phyloP scores from a whole-genome alignment of 2,888 invertebrate genomes.

The Formica aserva region DNA sequence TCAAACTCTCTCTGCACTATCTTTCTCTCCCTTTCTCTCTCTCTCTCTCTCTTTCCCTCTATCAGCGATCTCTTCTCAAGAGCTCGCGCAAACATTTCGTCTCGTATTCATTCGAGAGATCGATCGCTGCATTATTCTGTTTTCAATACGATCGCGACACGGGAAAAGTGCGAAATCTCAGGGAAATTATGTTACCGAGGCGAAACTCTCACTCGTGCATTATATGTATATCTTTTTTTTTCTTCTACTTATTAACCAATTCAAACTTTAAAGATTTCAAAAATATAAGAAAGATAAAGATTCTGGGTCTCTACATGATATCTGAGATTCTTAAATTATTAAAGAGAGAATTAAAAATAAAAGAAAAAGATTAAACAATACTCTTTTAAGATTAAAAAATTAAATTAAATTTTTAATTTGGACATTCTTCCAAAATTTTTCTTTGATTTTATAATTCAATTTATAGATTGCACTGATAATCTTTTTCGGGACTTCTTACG shows the following conservation, averaged over 20 bases:
- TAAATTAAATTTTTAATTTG: not conserved
- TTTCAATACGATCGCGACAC: constrained; percentile 4
- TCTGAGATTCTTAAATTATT: not conserved
- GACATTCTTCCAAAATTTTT: not conserved
- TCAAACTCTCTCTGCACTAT: constrained; percentile 9
- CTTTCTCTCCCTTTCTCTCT: not conserved
- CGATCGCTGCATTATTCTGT: constrained; percentile 39
- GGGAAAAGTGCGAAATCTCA: constrained; percentile 3
- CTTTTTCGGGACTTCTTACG: too few species aligned
- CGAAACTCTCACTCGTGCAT: not conserved
- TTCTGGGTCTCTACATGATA: not conserved
- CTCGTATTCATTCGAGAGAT: constrained; percentile 32
- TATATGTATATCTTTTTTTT: not conserved
- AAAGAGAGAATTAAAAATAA: not conserved
- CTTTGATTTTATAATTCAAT: not conserved
- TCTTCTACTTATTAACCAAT: not conserved
- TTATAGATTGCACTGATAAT: not conserved
- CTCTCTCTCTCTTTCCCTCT: not conserved
- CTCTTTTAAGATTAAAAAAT: not conserved
- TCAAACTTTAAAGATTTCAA: not conserved
- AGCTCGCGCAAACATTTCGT: constrained; percentile 31
- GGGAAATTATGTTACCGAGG: not conserved
- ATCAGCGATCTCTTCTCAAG: constrained; percentile 28
- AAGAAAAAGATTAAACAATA: not conserved
- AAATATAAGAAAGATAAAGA: not conserved